Conservation (phyloP, 2,888 invertebrate genomes). For the Podabrus alpinus region DNA sequence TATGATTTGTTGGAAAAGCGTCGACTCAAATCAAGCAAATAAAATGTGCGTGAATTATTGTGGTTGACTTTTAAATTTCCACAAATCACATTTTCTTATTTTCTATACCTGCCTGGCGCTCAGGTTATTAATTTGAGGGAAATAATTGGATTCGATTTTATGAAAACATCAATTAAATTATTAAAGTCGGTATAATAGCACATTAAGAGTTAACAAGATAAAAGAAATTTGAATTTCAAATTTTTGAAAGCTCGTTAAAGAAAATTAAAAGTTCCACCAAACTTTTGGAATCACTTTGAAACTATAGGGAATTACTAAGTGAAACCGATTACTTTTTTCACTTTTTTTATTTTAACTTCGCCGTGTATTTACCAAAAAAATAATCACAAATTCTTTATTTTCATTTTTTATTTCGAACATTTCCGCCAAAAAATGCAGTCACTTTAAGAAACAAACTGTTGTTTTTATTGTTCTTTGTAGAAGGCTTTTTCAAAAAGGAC, state of each 20-base stretch:
- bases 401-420: neutral
- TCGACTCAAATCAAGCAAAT: slow-evolving; percentile 20
- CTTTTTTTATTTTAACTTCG: neutral
- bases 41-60: slow-evolving; percentile 21
- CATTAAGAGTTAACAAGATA: neutral
- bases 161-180: neutral
- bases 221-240: slow-evolving; percentile 1
- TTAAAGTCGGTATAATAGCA: neutral
- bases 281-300: neutral
- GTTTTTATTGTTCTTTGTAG: no score
- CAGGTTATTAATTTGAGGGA: neutral
- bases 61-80: slow-evolving; percentile 16
- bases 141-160: neutral
- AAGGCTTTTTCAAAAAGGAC: no score
- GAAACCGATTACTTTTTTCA: neutral
- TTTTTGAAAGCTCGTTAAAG: neutral
- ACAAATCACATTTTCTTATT: neutral
- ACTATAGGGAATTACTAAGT: neutral
- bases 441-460: no score
- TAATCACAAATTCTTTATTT: neutral
- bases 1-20: slow-evolving; percentile 24
- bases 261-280: neutral
- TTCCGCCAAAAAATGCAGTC: neutral
- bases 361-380: no score
- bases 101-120: neutral